phyloP scores from a whole-genome alignment of 1,140 invertebrate species.

The Drosophila lacertosa region DNA sequence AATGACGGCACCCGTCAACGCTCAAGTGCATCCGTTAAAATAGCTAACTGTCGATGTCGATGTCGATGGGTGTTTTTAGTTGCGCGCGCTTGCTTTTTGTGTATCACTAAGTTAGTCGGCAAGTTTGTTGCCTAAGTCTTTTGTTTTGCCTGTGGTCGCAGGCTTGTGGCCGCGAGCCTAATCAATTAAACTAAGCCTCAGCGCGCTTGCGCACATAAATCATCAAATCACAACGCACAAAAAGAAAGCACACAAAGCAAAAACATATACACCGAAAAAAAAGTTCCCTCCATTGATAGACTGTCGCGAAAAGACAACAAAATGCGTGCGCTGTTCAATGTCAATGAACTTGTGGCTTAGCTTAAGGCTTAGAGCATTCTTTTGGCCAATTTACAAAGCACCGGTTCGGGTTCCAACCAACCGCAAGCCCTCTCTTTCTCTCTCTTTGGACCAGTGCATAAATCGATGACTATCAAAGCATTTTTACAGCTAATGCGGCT shows the following conservation, averaged over 20 bases:
- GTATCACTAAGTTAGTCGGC: conserved; percentile 27
- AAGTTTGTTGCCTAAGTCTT: conserved; percentile 63
- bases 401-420: conserved; percentile 15
- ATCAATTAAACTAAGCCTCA: conserved; percentile 59
- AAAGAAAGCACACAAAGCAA: conserved; percentile 51
- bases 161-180: conserved; percentile 37
- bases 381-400: conserved; percentile 75
- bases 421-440: conserved; percentile 27
- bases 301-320: conserved; percentile 60
- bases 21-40: conserved; percentile 78
- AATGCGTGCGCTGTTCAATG: conserved; percentile 40
- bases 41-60: conserved; percentile 67
- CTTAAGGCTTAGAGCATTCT: conserved; percentile 72
- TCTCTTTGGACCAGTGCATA: conserved; percentile 36
- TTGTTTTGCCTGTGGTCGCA: conserved; percentile 26
- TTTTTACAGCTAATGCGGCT: conserved; percentile 82
- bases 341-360: conserved; percentile 67
- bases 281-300: conserved; percentile 27
- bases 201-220: conserved; percentile 50
- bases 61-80: no score
- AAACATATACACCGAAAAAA: conserved; percentile 29
- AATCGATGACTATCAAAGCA: conserved; percentile 80
- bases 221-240: conserved; percentile 53
- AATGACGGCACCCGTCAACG: conserved; percentile 69
- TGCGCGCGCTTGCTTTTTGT: conserved; percentile 23